Conservation (phyloP, 1,140 invertebrate genomes). For the Eupristina koningsbergeri region DNA sequence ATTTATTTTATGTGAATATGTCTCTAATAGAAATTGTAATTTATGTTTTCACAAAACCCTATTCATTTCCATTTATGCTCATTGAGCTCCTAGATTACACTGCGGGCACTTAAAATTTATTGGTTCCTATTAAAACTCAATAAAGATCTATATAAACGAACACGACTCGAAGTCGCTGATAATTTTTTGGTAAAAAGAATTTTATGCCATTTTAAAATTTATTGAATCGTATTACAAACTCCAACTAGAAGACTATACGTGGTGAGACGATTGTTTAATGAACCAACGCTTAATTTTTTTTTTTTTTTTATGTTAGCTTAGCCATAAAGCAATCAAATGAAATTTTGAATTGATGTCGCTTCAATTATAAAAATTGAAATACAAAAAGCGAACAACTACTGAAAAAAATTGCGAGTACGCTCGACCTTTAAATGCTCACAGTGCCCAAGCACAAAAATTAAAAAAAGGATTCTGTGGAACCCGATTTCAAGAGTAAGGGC, state of each 20-base stretch:
- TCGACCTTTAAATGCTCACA: neutral
- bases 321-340: no score
- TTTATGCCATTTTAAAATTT: neutral
- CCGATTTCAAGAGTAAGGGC: conserved; percentile 22
- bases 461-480: neutral
- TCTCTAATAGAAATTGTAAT: neutral
- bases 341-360: no score
- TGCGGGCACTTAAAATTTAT: conserved; percentile 21
- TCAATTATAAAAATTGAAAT: neutral
- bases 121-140: conserved; percentile 36
- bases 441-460: neutral
- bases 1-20: neutral
- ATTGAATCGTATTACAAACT: no score
- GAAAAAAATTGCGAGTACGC: neutral
- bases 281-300: neutral
- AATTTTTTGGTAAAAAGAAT: neutral
- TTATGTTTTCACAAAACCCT: conserved; percentile 19
- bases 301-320: no score
- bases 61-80: conserved; percentile 9
- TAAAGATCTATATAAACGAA: conserved; percentile 19
- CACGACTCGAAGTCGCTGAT: neutral
- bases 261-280: no score
- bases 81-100: conserved; percentile 7
- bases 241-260: neutral
- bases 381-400: neutral